phyloP scores from a whole-genome alignment of 2,888 invertebrate genomes.

The Eilema sororculum region DNA sequence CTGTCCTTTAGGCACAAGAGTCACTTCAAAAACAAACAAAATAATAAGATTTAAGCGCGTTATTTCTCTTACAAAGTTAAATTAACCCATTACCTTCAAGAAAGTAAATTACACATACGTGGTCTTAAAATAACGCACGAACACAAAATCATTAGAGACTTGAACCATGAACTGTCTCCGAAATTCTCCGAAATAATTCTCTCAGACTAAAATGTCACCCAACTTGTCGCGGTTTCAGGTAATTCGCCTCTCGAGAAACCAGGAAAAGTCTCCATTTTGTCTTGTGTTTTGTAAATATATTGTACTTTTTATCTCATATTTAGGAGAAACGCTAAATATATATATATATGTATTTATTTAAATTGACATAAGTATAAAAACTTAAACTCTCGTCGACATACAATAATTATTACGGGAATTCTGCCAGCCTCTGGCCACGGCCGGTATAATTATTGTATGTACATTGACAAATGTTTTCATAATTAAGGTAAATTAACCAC shows the following conservation, averaged over 20 bases:
- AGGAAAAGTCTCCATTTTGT: constrained; percentile 12
- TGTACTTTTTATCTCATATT: neutral
- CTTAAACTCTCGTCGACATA: no score
- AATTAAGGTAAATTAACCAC: no score
- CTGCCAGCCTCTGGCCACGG: no score
- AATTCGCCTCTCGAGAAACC: constrained; percentile 17
- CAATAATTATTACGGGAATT: no score
- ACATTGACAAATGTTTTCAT: no score
- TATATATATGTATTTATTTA: no score
- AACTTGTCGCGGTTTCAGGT: constrained; percentile 18
- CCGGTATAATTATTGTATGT: no score
- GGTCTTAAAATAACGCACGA: constrained; percentile 8
- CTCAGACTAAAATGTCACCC: constrained; percentile 20
- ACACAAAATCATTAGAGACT: constrained; percentile 12
- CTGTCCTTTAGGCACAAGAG: no score
- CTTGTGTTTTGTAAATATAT: neutral
- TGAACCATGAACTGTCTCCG: constrained; percentile 6
- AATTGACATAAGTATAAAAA: no score
- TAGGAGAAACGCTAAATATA: no score
- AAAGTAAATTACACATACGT: constrained; percentile 14
- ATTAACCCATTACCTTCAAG: constrained; percentile 11
- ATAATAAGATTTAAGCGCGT: neutral
- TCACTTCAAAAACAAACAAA: no score
- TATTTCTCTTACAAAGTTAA: constrained; percentile 9
- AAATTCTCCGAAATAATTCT: constrained; percentile 19